Evolutionary conservation across 2,113 vertebrate species (phyloP), one percentile per base, ranked within the genome.

Genomic region (Tichodroma muraria): DNA sequence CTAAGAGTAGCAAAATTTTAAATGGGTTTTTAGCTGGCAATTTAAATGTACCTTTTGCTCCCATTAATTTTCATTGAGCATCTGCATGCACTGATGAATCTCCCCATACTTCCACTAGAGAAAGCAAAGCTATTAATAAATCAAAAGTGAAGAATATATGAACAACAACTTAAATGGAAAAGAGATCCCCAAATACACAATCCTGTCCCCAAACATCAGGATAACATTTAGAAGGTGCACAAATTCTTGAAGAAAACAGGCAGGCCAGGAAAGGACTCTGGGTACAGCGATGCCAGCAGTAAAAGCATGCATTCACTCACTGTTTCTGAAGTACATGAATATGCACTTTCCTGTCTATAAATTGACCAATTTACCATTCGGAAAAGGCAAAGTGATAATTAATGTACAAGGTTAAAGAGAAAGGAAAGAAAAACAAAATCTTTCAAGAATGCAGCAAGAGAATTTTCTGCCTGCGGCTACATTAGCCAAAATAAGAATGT

Each of bases 401-500:
- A 93, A 89, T 87, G 90, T 52, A 53, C 92, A 93, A 82, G 61
- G 79, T 72, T 86, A 90, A 85, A 93, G 42, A 90, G 73, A 88
- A 83, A 78, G 72, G 37, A 68, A 95, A 63, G 28, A 50, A 60
- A 88, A 60, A 93, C 56, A 79, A 54, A 59, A 35, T 64, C 68
- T 93, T 91, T 83, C 59, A 81, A 90, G 88, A 82, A 95, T 87
- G 91, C 61, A 90, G 86, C 35, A 85, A 77, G 86, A 90, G 90
- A 96, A 80, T 85, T 75, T 92, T 95, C 80, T 89, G 88, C 94
- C 93, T 50, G 72, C 19, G 38, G 93, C 82, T 84, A 64, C 88
- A 85, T 90, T 87, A 96, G 70, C 93, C 88, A 93, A 95, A 95
- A 87, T 77, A 91, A 90, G 88, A 90, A 88, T 0, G 77, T 92